Evolutionary conservation across 2,113 vertebrate species (phyloP).

Genomic region (Eurypyga helias): DNA sequence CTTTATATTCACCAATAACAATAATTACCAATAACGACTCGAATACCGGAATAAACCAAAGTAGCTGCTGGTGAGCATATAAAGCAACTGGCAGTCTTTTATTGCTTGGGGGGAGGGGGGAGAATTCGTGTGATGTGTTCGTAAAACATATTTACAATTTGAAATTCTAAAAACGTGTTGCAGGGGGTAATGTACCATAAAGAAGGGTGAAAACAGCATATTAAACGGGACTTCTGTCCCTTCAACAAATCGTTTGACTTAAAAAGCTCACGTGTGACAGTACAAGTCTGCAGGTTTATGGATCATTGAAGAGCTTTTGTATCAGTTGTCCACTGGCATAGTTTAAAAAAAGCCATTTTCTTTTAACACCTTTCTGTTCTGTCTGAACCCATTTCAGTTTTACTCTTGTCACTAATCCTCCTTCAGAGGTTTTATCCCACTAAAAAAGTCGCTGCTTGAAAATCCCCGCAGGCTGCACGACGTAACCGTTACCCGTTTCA

Average conservation of each 20-base stretch:
- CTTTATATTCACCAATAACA: slow-evolving; percentile 80
- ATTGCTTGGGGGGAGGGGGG: slow-evolving; percentile 77
- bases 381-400: slow-evolving; percentile 55
- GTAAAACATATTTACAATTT: slow-evolving; percentile 81
- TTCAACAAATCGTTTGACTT: slow-evolving; percentile 25
- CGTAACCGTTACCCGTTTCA: slow-evolving; percentile 51
- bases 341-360: background rate
- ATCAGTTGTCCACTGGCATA: background rate
- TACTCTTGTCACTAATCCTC: background rate
- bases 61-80: slow-evolving; percentile 79
- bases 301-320: slow-evolving; percentile 46
- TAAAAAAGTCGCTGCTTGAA: slow-evolving; percentile 67
- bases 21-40: slow-evolving; percentile 77
- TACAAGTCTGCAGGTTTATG: slow-evolving; percentile 55
- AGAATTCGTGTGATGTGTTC: slow-evolving; percentile 66
- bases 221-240: slow-evolving; percentile 50
- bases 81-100: slow-evolving; percentile 81
- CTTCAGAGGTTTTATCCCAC: slow-evolving; percentile 55
- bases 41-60: slow-evolving; percentile 75
- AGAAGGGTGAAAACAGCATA: slow-evolving; percentile 72
- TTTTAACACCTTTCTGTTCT: slow-evolving; percentile 23
- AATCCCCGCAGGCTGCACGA: slow-evolving; percentile 58
- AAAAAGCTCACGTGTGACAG: slow-evolving; percentile 39
- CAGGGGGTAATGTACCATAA: slow-evolving; percentile 8
- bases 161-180: slow-evolving; percentile 43